A percentile compares a stretch with the other conserved stretches of the same genome.
These are phyloP conservation scores for Acleris literana DNA, from an alignment of 2,888 invertebrate genomes.

Conservation along the genomic window DNA sequence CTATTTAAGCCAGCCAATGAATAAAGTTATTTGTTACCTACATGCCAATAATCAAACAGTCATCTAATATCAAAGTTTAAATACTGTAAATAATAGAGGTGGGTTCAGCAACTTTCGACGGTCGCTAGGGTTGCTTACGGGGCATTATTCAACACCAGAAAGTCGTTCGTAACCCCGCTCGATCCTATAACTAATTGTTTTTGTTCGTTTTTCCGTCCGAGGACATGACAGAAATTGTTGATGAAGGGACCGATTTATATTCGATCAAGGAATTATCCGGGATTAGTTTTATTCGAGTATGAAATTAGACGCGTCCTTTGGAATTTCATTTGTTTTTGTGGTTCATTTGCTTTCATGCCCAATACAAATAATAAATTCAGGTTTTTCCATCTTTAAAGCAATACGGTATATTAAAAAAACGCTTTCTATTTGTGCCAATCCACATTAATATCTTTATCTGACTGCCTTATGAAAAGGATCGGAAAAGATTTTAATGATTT, in stretches of 20 bases:
- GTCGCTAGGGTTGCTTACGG: background rate
- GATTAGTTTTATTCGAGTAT: conserved; percentile 23
- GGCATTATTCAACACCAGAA: conserved; percentile 19
- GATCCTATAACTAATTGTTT: conserved; percentile 33
- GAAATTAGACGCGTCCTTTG: conserved; percentile 3
- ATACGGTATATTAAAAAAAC: no score
- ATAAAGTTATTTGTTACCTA: no score
- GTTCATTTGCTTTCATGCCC: no score
- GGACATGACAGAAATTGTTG: conserved; percentile 23
- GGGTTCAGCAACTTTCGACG: conserved; percentile 1
- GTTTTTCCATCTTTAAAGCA: no score
- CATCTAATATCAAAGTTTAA: background rate
- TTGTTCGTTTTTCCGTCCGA: conserved; percentile 18
- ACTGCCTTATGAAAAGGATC: no score
- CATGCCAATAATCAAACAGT: conserved; percentile 4
- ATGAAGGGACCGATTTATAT: conserved; percentile 30
- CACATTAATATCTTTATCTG: no score
- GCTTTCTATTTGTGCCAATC: no score
- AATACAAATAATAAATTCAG: no score
- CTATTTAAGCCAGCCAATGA: no score
- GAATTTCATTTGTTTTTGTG: background rate
- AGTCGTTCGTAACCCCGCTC: conserved; percentile 16
- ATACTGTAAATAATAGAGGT: conserved; percentile 9
- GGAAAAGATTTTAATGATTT: no score
- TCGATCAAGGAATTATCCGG: conserved; percentile 16